Percentiles rank a stretch among this genome's conserved stretches.
phyloP scores from a whole-genome alignment of 2,113 vertebrate genomes.

The Epinephelus lanceolatus region DNA sequence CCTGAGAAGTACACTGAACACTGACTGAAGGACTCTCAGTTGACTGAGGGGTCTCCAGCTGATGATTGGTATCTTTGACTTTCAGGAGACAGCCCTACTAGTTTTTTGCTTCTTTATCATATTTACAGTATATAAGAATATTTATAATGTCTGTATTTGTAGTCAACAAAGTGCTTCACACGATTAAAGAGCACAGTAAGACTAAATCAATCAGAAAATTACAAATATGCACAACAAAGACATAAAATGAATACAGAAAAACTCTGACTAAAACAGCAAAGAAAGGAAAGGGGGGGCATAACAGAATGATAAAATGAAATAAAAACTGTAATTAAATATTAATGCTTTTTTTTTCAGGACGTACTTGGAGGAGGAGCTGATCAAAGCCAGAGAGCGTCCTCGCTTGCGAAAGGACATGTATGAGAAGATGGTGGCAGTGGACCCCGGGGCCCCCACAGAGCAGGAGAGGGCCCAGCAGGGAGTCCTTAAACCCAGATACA shows the following conservation, averaged over 20 bases:
- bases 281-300: neutral
- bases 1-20: too few species aligned
- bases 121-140: neutral
- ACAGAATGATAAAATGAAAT: neutral
- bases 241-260: neutral
- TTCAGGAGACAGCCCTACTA: neutral
- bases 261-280: neutral
- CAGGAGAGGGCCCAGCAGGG: slow-evolving; percentile 88
- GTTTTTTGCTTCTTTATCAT: neutral
- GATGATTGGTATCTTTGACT: too few species aligned
- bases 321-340: neutral
- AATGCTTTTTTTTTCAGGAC: slow-evolving; percentile 80
- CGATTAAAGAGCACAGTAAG: neutral
- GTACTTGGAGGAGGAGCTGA: slow-evolving; percentile 92
- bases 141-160: neutral
- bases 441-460: slow-evolving; percentile 87
- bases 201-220: neutral
- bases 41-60: too few species aligned
- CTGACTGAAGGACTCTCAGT: too few species aligned
- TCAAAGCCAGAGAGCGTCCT: slow-evolving; percentile 89
- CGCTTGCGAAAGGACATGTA: slow-evolving; percentile 91
- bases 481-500: slow-evolving; percentile 91
- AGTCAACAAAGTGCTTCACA: neutral
- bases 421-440: slow-evolving; percentile 93
- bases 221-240: neutral